Conservation (phyloP, 1,140 invertebrate species). For the Bombus polaris region DNA sequence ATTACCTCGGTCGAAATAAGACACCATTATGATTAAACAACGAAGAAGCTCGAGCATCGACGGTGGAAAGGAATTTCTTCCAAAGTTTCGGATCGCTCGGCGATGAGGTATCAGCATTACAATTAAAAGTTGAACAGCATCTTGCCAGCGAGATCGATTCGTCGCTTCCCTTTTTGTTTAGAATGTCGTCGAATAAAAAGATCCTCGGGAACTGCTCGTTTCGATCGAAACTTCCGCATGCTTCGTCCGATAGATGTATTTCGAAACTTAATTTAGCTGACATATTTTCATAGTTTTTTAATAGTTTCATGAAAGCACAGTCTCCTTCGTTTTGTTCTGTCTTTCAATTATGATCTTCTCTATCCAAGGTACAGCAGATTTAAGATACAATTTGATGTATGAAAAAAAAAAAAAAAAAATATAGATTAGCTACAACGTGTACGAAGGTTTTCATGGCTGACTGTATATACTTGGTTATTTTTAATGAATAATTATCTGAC, state of each 20-base stretch:
- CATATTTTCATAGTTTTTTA: too few species aligned
- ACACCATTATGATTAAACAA: conserved; percentile 28
- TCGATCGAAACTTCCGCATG: neutral
- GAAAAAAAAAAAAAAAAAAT: too few species aligned
- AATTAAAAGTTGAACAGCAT: conserved; percentile 25
- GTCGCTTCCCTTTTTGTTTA: neutral
- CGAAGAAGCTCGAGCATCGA: neutral
- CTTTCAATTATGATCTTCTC: too few species aligned
- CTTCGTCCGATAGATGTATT: neutral
- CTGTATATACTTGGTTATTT: too few species aligned
- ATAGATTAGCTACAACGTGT: too few species aligned
- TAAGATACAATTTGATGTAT: too few species aligned
- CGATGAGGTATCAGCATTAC: neutral
- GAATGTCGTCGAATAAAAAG: neutral
- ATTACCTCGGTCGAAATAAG: conserved; percentile 2
- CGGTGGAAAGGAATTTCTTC: neutral
- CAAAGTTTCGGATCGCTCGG: conserved; percentile 1
- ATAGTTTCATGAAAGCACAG: too few species aligned
- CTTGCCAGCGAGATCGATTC: neutral
- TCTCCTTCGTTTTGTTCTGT: too few species aligned
- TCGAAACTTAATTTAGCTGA: neutral
- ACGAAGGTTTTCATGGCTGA: too few species aligned
- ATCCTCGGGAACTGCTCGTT: neutral
- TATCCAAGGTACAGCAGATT: too few species aligned
- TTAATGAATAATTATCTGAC: too few species aligned